Evolutionary conservation across 2,113 vertebrate genomes (phyloP), one percentile per base, ranked within the genome.

Genomic region (Myiozetetes cayanensis): DNA sequence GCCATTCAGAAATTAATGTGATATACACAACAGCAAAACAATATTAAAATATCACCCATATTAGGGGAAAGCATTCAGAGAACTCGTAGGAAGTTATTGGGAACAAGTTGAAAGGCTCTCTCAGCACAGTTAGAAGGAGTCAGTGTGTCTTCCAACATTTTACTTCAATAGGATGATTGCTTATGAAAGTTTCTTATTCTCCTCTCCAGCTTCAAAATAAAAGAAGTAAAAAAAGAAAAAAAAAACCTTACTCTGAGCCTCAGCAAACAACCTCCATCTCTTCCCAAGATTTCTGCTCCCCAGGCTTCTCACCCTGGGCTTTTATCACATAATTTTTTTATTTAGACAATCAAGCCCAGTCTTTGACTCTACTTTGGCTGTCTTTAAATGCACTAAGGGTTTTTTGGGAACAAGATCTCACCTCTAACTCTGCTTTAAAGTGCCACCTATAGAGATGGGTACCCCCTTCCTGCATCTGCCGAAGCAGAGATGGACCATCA

Each of bases 381-480:
- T 6, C 37, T 39, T 80, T 78, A 59, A 62, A n/a, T 5, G 18
- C 21, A 28, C 14, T 33, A 25, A 89, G 28, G 23, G 10, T 18
- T 73, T 52, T 39, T 39, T 17, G 19, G 21, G 8, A 41, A 16
- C 33, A 39, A 39, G 4, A 78, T 2, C 10, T 49, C 39, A 46
- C 3, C 14, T 89, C 75, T 58, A 62, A 41, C 4, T 12, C 7
- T 58, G 43, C 17, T 78, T 77, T 44, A 62, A 73, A 58, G 1
- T 5, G 0, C 61, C 3, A 1, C 31, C 46, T 44, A 2, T 22
- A 10, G 11, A 25, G 18, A 71, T 22, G 10, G 28, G 31, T 25
- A 76, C 61, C n/a, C n/a, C n/a, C n/a, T n/a, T 56, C 43, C 55
- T 81, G 52, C 31, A 67, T 12, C 20, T 0, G 0, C 9, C 37